Base-by-base conservation (phyloP, 1,140 invertebrate species). In the Musca vetustissima region DNA sequence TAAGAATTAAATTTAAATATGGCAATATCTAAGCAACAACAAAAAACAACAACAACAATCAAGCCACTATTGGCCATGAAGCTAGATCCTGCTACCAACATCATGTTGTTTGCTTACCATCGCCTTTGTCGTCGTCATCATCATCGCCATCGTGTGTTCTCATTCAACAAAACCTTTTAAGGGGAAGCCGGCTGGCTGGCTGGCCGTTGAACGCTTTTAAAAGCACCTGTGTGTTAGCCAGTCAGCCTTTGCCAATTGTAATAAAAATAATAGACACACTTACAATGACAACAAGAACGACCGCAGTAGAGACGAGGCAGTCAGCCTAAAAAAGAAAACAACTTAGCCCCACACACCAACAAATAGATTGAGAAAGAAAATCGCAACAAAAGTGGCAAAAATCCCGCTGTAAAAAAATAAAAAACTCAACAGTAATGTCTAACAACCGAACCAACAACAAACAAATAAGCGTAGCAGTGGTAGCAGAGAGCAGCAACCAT, bases 1-100 rank as follows among this genome's bases (percentile, higher is more conserved):
- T 61, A 61, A 61, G 57, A 61, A 61, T 61, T 61, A 61, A 61
- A 61, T 61, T 61, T 61, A 61, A 61, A 61, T 61, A 61, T 61
- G 57, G 57, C 57, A 61, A 61, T 61, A 61, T 61, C 57, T 36
- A 36, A 32, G 36, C 36, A 61, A 28, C 17, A 36, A 17, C 55
- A 24, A 24, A n/a, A 28, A 57, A 15, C 48, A 49, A 49, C 6
- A 19, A 52, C 17, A 52, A 9, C 49, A 21, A 19, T 6, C n/a
- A 52, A 4, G 21, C 17, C 49, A 52, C 21, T 9, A 43, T 13
- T 43, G 11, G 36, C 17, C 49, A 49, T 49, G 48, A 15, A 49
- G 21, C 49, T 52, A 43, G 36, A 43, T 43, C 36, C 36, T 43
- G 36, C 36, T 13, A 43, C 36, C 36, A 43, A 43, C n/a, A n/a